These are phyloP conservation scores for Hyperoplus immaculatus DNA, from an alignment of 2,797 vertebrate genomes.

Conservation along the genomic window DNA sequence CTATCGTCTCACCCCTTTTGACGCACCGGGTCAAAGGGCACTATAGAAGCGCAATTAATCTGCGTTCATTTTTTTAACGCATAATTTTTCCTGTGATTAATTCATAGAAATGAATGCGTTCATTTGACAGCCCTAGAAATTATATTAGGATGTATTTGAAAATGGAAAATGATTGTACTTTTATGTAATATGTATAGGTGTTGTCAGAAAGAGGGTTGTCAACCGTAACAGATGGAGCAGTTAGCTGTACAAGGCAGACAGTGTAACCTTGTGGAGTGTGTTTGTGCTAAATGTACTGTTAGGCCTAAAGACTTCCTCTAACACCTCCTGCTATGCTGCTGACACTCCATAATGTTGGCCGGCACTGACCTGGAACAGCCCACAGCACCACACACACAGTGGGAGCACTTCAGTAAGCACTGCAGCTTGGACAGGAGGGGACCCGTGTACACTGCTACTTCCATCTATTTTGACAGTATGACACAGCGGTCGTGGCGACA, in stretches of 20 bases:
- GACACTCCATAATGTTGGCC: constrained; percentile 56
- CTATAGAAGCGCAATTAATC: too few species aligned
- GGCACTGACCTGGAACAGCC: constrained; percentile 75
- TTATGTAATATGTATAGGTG: neutral
- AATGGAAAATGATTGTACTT: neutral
- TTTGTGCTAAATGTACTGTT: constrained; percentile 53
- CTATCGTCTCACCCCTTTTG: too few species aligned
- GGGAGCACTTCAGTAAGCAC: constrained; percentile 38
- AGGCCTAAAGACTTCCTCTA: constrained; percentile 50
- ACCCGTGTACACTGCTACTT: constrained; percentile 29
- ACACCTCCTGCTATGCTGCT: constrained; percentile 60
- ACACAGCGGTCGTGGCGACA: constrained; percentile 14
- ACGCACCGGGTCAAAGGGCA: too few species aligned
- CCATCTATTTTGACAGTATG: constrained; percentile 44
- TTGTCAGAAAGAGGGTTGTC: neutral
- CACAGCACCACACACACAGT: constrained; percentile 37
- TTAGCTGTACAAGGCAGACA: constrained; percentile 5
- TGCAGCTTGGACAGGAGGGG: constrained; percentile 39
- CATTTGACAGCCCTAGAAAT: too few species aligned
- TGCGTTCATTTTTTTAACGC: too few species aligned
- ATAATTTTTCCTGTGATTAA: too few species aligned
- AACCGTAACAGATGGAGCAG: constrained; percentile 18
- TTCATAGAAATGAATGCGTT: too few species aligned
- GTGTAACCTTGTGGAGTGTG: constrained; percentile 45
- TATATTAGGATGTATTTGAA: neutral